Percentiles rank a stretch among this genome's conserved stretches.
phyloP scores from a whole-genome alignment of 2,888 invertebrate species.

The Plebejus argus region DNA sequence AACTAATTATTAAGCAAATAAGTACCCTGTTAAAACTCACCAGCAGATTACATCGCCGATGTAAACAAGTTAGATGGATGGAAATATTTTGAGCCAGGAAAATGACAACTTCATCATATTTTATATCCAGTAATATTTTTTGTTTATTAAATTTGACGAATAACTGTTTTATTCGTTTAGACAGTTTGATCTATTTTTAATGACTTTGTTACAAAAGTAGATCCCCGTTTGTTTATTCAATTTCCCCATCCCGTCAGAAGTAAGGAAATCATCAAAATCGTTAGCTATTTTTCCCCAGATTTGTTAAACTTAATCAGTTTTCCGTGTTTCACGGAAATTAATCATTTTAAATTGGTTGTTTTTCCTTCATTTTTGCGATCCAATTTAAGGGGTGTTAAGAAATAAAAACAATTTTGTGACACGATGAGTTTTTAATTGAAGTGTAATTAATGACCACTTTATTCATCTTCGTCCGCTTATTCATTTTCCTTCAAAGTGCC shows the following conservation, averaged over 20 bases:
- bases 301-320: background rate
- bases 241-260: background rate
- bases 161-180: background rate
- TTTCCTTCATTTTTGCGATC: background rate
- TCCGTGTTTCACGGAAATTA: background rate
- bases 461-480: background rate
- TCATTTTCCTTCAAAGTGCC: background rate
- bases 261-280: background rate
- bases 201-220: background rate
- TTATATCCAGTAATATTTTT: slow-evolving; percentile 58
- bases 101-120: slow-evolving; percentile 53
- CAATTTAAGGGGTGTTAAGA: background rate
- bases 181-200: background rate
- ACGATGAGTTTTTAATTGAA: slow-evolving; percentile 68
- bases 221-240: background rate
- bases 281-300: background rate
- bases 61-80: slow-evolving; percentile 63
- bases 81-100: slow-evolving; percentile 61
- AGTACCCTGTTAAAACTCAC: slow-evolving; percentile 51
- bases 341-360: background rate
- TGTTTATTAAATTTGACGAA: slow-evolving; percentile 55
- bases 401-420: slow-evolving; percentile 44
- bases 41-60: slow-evolving; percentile 66
- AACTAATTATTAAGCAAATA: slow-evolving; percentile 40
- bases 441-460: slow-evolving; percentile 21